Base-by-base conservation (phyloP, 2,888 invertebrate species). In the Cantharis rufa region DNA sequence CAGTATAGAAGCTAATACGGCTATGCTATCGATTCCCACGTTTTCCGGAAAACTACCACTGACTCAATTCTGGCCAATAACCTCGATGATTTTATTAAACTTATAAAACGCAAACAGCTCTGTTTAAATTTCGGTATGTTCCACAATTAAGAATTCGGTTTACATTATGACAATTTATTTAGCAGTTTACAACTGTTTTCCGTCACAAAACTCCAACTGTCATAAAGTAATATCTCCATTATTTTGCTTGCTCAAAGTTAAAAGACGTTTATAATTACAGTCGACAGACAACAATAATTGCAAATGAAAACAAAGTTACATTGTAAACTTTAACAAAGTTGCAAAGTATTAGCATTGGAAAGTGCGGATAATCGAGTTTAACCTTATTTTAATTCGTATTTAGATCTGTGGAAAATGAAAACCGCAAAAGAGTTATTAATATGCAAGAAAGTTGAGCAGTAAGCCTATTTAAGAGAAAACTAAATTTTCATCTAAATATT, bases 1-100 rank as follows among this genome's bases (percentile, higher is more conserved):
- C 79, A 81, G 82, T 81, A 82, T 82, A 82, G 83, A n/a, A 82
- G 83, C 82, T 83, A 83, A 82, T 82, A 82, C 82, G 77, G 83
- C 81, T 81, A 82, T 82, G 82, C 79, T 82, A 84, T 83, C 82
- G 84, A 84, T 83, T 84, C 81, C 74, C 78, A 48, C 78, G 80
- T 83, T 82, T 83, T 84, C 82, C 81, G 77, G 78, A 81, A 75
- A 80, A 80, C 81, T 83, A 82, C 83, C 83, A 83, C 83, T 84
- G 83, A 82, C 82, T 73, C 80, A 48, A 48, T 48, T 48, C 80
- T 78, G 82, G 83, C 83, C 84, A 84, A 83, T 84, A 83, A 83
- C 80, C 79, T 72, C 78, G 68, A 76, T 74, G 77, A 79, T 78
- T 76, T 73, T 74, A 64, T 62, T 64, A 70, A 81, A 81, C 79